Evolutionary conservation across 92 coral and sea anemone species (phyloP), one percentile per base, ranked within the genome.

Genomic region (Umimayanthus kanabou): DNA sequence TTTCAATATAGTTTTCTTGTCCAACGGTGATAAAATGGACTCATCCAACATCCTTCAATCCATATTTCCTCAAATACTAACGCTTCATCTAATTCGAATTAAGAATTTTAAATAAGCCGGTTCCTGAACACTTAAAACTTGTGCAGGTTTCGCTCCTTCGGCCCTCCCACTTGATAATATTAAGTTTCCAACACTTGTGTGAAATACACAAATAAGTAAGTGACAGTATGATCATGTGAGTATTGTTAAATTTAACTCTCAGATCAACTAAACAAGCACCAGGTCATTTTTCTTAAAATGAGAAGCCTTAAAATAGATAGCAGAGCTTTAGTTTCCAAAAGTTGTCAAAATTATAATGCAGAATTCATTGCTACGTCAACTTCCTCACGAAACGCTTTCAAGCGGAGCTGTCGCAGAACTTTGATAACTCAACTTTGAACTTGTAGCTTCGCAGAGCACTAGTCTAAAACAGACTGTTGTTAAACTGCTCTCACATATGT

Each of bases 71-170:
- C 0, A 75, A 74, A 74, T 74, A 74, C 39, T 74, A n/a, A 74
- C 79, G 1, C 25, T 39, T 74, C 29, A 39, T 15, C 45, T n/a
- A 33, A 23, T 74, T 37, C 25, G 49, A 74, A 5, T 39, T 10
- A 20, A 75, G 45, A 39, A 39, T 37, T 43, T 16, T 75, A 39
- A 75, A 75, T 75, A 39, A 75, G 50, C 79, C 79, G 79, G 49
- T 75, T 47, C 50, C 50, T 47, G 50, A 7, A 47, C 50, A 9
- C 11, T 47, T 47, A 47, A 42, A 7, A 33, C 78, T 33, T 16
- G 25, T 73, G 65, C 65, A 57, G 65, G 65, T 57, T 57, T 57
- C 23, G 79, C 29, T 39, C 79, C 79, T n/a, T 39, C 53, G 25
- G 13, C 29, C 47, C 25, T 75, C 47, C 45, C 79, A 23, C 42